These are phyloP conservation scores for Troides aeacus DNA, from an alignment of 2,888 invertebrate species.

Conservation along the genomic window DNA sequence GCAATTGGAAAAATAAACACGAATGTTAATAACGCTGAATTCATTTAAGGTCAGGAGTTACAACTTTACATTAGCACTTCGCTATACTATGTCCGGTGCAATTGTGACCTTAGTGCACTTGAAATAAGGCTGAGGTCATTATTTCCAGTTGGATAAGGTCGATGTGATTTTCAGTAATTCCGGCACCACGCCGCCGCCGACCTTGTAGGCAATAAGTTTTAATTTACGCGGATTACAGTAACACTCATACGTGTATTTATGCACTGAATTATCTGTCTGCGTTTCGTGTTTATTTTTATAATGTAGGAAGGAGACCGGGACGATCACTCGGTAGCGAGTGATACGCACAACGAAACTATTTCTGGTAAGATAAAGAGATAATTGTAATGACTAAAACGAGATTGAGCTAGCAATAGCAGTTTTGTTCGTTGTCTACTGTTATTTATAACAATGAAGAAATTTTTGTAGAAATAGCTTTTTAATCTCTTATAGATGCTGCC, in stretches of 20 bases:
- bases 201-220: constrained; percentile 25
- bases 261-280: too few relatives aligned
- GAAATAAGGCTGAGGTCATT: not conserved
- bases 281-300: too few relatives aligned
- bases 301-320: too few relatives aligned
- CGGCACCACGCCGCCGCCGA: constrained; percentile 16
- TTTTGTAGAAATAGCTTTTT: too few relatives aligned
- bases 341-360: too few relatives aligned
- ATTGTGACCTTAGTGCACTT: not conserved
- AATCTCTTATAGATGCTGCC: too few relatives aligned
- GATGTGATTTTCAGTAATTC: constrained; percentile 15
- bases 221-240: constrained; percentile 18
- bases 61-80: not conserved
- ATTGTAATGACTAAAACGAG: too few relatives aligned
- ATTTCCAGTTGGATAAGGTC: not conserved
- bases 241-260: constrained; percentile 2
- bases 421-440: too few relatives aligned
- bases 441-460: too few relatives aligned
- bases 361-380: too few relatives aligned
- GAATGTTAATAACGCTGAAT: constrained; percentile 15
- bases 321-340: too few relatives aligned
- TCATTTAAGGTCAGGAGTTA: constrained; percentile 13
- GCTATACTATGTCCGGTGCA: not conserved
- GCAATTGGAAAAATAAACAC: constrained; percentile 1
- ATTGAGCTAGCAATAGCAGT: too few relatives aligned